Conservation (phyloP, 2,113 vertebrate genomes). For the Danio rerio region GRCz12tu NC_133178.1:9896501-9897000, state of each 20-base stretch:
- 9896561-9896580: too few relatives aligned
- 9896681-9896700: neutral
- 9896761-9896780: neutral
- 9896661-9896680: too few relatives aligned
- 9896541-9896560: too few relatives aligned
- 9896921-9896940: too few relatives aligned
- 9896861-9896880: neutral
- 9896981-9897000: too few relatives aligned
- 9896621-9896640: too few relatives aligned
- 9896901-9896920: neutral
- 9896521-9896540: too few relatives aligned
- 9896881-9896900: neutral
- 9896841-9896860: neutral
- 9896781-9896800: neutral
- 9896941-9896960: neutral
- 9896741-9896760: neutral
- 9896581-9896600: too few relatives aligned
- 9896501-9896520: too few relatives aligned
- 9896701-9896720: neutral
- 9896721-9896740: neutral
- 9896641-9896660: too few relatives aligned
- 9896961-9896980: too few relatives aligned
- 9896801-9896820: neutral
- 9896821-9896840: neutral
- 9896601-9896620: too few relatives aligned